These are phyloP conservation scores for Chloromyia formosa DNA, from an alignment of 2,888 invertebrate genomes.

Conservation along the genomic window DNA sequence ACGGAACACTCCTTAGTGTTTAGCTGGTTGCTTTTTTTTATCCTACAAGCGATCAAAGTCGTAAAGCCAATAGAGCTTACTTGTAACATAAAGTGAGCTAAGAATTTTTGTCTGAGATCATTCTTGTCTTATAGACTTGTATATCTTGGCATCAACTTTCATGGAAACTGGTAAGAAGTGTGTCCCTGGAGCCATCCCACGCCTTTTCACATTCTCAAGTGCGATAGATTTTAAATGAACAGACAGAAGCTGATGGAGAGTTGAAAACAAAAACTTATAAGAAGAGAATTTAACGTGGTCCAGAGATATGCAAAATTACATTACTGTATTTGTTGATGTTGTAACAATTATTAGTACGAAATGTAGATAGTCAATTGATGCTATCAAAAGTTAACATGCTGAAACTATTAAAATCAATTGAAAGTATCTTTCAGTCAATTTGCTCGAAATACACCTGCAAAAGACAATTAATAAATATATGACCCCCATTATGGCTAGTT, in stretches of 20 bases:
- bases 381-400: no score
- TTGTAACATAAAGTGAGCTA: constrained; percentile 36
- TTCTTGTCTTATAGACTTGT: constrained; percentile 31
- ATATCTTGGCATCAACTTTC: constrained; percentile 35
- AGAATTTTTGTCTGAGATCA: constrained; percentile 42
- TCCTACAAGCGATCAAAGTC: constrained; percentile 31
- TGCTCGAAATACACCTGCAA: neutral
- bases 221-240: constrained; percentile 32
- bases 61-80: constrained; percentile 35
- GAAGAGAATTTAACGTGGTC: no score
- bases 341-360: no score
- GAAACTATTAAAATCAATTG: no score
- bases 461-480: neutral
- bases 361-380: no score
- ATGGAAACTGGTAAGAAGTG: constrained; percentile 28
- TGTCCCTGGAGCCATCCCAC: constrained; percentile 42
- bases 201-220: constrained; percentile 39
- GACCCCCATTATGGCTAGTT: constrained; percentile 13
- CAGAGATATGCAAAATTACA: no score
- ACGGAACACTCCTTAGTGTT: constrained; percentile 7
- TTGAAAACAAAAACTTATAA: no score
- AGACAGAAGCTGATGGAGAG: constrained; percentile 6
- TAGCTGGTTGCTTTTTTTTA: constrained; percentile 11
- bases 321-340: no score
- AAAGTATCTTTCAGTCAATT: no score